Evolutionary conservation across 2,113 vertebrate species (phyloP), one percentile per base, ranked within the genome.

Genomic region (Odobenus rosmarus): DNA sequence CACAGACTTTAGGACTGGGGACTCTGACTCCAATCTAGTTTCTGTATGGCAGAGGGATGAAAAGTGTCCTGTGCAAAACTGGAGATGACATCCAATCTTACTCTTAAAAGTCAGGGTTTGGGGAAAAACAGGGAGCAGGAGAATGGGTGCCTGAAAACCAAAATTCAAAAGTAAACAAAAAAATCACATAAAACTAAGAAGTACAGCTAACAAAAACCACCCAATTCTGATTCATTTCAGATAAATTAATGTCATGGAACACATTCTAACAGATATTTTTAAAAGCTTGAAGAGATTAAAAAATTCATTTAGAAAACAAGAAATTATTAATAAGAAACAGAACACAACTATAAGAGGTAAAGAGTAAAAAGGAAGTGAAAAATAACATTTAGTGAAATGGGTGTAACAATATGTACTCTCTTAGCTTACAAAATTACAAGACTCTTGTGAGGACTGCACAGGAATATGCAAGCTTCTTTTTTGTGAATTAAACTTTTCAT

Each of bases 271-370:
- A 74, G 15, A 55, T 82, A 42, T 21, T 69, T 76, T 74, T 42
- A 64, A 83, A 69, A 90, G 46, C 33, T 90, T 83, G 31, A 93
- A 76, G 62, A 93, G 51, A 49, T 36, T 16, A 42, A 90, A 69
- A 16, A 31, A 89, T 95, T 81, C 49, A 80, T 80, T 94, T 90
- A 85, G 51, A 53, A 84, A 94, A 88, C 11, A 92, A 93, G 33
- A 76, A 85, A 82, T 33, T 94, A 62, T 49, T 89, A 10, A 84
- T 81, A 55, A 89, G 64, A 93, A 91, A 49, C 11, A 91, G 36
- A 71, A 80, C 79, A 86, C 82, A 95, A 83, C 1, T 57, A 16
- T 46, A 83, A 21, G 31, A 96, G 26, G 16, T 67, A 94, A 92
- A 87, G 31, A 69, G 5, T 23, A 84, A 71, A 92, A 76, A 79